Evolutionary conservation across 2,797 vertebrate genomes (phyloP), one percentile per base, ranked within the genome.

Genomic region (Sebastolobus alascanus): DNA sequence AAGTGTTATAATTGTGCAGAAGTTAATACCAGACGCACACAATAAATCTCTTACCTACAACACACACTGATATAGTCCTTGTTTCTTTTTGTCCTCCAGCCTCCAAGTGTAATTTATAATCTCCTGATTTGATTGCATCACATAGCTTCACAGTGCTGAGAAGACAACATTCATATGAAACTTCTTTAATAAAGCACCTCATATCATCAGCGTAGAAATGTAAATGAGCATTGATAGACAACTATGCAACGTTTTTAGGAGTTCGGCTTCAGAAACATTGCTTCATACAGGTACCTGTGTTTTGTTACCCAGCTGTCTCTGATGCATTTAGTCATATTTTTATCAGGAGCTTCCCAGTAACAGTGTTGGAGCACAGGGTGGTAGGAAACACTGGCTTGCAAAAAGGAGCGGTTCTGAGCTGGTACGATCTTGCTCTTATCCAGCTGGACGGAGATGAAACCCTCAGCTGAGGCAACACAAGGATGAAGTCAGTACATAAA

Each of bases 31-130:
- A 20, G 16, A 55, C 1, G 38, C 8, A 43, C 63, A 58, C 10
- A 63, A 58, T n/a, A n/a, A 5, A 25, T 43, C 11, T 43, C 97
- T 96, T 94, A 99, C 98, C 96, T 90, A 91, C 94, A 89, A 99
- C 90, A 55, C 97, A 96, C 68, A 99, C 87, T 1, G 90, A 96
- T 75, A 97, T 93, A 25, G 54, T 96, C 90, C 94, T 96, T 55
- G 92, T 97, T 79, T 82, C 2, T 78, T 91, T 82, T 92, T 91
- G 74, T 96, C 95, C 90, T 94, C 96, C 96, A 70, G 97, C 97
- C 91, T 96, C 94, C 38, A 97, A 87, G 46, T 96, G 94, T 79
- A 99, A 96, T 54, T 94, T 84, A 52, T 99, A 99, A 50, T 95
- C 88, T 55, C 98, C 98, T 16, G 97, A 91, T 83, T 80, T 83